Conservation (phyloP, 1,140 invertebrate species). For the Mya arenaria region DNA sequence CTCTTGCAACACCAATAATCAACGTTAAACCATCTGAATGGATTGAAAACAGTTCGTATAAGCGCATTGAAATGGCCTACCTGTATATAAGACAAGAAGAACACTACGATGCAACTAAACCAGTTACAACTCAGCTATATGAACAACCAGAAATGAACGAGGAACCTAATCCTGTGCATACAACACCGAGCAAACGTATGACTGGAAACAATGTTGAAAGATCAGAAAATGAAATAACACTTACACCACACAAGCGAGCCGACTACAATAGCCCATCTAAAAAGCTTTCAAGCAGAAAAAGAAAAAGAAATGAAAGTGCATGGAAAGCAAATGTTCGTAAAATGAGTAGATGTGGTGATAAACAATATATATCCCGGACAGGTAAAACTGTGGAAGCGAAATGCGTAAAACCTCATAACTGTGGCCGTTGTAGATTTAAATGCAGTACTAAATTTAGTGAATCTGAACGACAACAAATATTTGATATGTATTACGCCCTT, state of each 20-base stretch:
- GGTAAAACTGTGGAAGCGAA: background rate
- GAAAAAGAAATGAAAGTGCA: background rate
- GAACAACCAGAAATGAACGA: no score
- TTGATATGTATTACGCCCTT: conserved; percentile 4
- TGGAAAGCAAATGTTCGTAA: background rate
- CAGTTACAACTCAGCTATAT: no score
- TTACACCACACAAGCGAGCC: no score
- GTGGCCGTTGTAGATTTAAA: conserved; percentile 4
- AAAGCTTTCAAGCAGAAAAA: no score
- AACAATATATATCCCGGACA: background rate
- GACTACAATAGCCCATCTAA: no score
- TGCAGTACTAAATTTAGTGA: conserved; percentile 7
- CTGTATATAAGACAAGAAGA: no score
- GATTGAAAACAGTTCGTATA: no score
- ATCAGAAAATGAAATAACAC: background rate
- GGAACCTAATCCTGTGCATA: no score
- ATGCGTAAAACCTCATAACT: background rate
- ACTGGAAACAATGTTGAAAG: background rate
- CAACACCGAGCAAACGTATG: background rate
- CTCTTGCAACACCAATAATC: no score
- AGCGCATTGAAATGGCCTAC: no score
- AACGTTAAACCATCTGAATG: no score
- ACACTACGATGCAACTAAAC: no score
- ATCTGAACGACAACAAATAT: background rate
- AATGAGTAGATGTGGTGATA: background rate